phyloP scores from a whole-genome alignment of 2,888 invertebrate genomes.

The Xanthia icteritia region DNA sequence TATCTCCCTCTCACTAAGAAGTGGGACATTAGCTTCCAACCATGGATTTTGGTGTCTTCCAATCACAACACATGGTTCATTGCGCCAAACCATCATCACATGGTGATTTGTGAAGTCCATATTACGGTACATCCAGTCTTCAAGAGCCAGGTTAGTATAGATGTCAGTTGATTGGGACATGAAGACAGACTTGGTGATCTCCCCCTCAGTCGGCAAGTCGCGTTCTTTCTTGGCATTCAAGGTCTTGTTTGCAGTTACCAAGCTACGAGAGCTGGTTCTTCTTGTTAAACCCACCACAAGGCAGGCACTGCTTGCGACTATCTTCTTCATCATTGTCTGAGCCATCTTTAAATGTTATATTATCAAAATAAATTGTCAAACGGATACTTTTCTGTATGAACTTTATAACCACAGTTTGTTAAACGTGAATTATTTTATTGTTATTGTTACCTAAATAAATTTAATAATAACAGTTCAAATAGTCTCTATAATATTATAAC shows the following conservation, averaged over 20 bases:
- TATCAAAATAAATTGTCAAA: slow-evolving; percentile 68
- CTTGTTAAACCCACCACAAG: slow-evolving; percentile 83
- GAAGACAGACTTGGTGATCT: slow-evolving; percentile 95
- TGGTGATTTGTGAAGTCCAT: slow-evolving; percentile 95
- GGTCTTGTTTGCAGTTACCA: slow-evolving; percentile 76
- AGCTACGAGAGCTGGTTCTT: slow-evolving; percentile 80
- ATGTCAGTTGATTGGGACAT: slow-evolving; percentile 98
- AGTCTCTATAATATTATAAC: slow-evolving; percentile 71
- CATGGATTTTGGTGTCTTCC: slow-evolving; percentile 99
- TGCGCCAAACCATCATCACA: slow-evolving; percentile 97
- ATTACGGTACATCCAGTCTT: slow-evolving; percentile 98
- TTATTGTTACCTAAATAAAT: slow-evolving; percentile 67
- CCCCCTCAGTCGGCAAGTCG: slow-evolving; percentile 81
- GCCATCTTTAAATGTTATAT: slow-evolving; percentile 82
- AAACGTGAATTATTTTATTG: slow-evolving; percentile 79
- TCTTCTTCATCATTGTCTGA: slow-evolving; percentile 86
- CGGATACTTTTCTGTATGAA: slow-evolving; percentile 89
- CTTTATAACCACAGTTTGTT: slow-evolving; percentile 76
- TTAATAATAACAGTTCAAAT: slow-evolving; percentile 74
- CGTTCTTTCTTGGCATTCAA: slow-evolving; percentile 76
- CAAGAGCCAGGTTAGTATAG: slow-evolving; percentile 97
- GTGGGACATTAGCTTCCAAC: slow-evolving; percentile 95
- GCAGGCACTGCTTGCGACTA: slow-evolving; percentile 82
- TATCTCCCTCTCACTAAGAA: slow-evolving; percentile 92
- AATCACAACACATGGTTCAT: slow-evolving; percentile 98